A percentile compares a stretch with the other conserved stretches of the same genome.
Conservation (phyloP, 2,113 vertebrate genomes). For the Casuarius casuarius region DNA sequence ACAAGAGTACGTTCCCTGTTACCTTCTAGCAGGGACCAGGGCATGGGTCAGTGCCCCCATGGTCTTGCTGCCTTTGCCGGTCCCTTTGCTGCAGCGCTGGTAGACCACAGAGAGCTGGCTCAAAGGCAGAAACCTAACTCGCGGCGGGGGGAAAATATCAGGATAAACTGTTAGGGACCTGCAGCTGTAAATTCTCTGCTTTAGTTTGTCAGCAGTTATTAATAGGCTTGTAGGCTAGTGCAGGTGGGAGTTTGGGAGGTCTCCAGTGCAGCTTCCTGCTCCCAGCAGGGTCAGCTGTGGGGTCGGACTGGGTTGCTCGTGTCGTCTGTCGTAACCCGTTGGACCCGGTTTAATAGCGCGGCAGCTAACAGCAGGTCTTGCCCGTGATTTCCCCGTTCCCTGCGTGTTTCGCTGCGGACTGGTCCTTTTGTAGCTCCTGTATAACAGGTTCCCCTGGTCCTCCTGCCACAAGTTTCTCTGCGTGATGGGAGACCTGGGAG, state of each 20-base stretch:
- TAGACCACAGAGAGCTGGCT: not conserved
- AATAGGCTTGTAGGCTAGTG: not conserved
- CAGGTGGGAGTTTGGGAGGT: not conserved
- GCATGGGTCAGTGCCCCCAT: not conserved
- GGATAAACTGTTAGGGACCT: not conserved
- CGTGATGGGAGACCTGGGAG: fast-evolving
- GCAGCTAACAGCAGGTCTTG: not conserved
- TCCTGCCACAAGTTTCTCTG: not conserved
- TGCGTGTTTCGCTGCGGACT: not conserved
- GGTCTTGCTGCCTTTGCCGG: not conserved
- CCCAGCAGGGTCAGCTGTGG: not conserved
- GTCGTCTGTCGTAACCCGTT: not conserved
- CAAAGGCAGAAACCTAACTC: not conserved
- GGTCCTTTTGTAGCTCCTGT: not conserved
- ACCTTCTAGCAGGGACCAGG: not conserved
- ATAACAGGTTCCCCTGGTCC: conserved; percentile 41
- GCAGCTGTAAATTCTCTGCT: not conserved
- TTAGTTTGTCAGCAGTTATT: not conserved
- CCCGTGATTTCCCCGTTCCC: not conserved
- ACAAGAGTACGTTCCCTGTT: not conserved
- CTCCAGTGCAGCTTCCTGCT: not conserved
- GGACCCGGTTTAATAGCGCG: fast-evolving
- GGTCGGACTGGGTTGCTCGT: not conserved
- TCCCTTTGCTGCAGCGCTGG: not conserved
- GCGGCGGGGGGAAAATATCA: not conserved